Evolutionary conservation across 2,888 invertebrate species (phyloP).

Genomic region (Eretmocerus hayati): DNA sequence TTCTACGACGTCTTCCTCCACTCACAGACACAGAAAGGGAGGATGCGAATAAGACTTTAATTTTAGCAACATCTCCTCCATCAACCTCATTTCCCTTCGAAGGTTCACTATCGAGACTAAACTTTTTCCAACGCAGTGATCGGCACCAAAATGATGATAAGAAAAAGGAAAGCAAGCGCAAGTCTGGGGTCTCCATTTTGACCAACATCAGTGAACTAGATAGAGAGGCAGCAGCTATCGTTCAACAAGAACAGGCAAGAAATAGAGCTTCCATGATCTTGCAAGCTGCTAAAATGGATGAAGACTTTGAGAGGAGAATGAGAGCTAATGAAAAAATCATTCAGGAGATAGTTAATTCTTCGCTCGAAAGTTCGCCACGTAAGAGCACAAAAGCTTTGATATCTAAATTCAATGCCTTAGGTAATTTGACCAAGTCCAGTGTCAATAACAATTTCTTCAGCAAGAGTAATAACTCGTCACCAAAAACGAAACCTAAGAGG

Average conservation of each 20-base stretch:
- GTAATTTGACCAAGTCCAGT: constrained; percentile 51
- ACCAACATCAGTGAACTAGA: constrained; percentile 75
- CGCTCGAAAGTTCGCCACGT: constrained; percentile 36
- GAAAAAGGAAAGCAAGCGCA: constrained; percentile 49
- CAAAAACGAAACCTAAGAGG: constrained; percentile 13
- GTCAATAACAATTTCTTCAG: constrained; percentile 50
- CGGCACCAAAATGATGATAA: constrained; percentile 27
- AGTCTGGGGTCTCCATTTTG: constrained; percentile 56
- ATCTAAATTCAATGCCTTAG: constrained; percentile 58
- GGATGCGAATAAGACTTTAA: constrained; percentile 25
- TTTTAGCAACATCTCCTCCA: constrained; percentile 26
- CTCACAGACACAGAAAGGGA: constrained; percentile 22
- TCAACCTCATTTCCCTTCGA: constrained; percentile 43
- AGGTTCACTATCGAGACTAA: constrained; percentile 47
- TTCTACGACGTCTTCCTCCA: constrained; percentile 27
- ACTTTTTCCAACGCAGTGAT: constrained; percentile 38
- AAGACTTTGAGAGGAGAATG: constrained; percentile 24
- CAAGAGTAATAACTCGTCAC: constrained; percentile 38
- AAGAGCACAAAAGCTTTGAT: constrained; percentile 52
- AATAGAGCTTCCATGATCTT: constrained; percentile 35
- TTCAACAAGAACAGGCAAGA: constrained; percentile 52
- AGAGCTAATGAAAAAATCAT: constrained; percentile 32
- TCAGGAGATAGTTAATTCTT: constrained; percentile 35
- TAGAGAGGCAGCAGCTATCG: constrained; percentile 69
- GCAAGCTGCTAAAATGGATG: constrained; percentile 23